phyloP scores from a whole-genome alignment of 2,888 invertebrate genomes.

The Conops quadrifasciatus region DNA sequence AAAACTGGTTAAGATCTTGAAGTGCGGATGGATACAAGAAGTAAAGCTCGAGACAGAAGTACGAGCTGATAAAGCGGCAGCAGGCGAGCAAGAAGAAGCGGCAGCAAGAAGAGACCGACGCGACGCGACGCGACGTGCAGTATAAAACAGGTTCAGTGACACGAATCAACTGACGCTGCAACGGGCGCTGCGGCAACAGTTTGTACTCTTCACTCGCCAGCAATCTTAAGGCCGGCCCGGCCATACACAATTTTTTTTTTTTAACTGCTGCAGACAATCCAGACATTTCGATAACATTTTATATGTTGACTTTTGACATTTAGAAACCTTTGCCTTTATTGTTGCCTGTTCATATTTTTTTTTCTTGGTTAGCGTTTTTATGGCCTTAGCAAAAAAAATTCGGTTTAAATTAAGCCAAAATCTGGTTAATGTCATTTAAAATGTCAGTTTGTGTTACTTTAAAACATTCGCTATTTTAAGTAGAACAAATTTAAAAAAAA shows the following conservation, averaged over 20 bases:
- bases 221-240: conserved; percentile 9
- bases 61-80: too few relatives aligned
- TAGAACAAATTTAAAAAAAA: too few relatives aligned
- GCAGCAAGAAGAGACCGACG: neutral
- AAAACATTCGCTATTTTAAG: too few relatives aligned
- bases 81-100: neutral
- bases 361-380: too few relatives aligned
- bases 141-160: conserved; percentile 31
- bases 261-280: too few relatives aligned
- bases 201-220: neutral
- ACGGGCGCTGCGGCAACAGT: neutral
- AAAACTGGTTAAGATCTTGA: conserved; percentile 23
- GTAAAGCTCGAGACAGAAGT: neutral
- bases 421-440: too few relatives aligned
- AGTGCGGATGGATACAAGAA: conserved; percentile 8
- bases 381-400: neutral
- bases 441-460: too few relatives aligned
- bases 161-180: conserved; percentile 16
- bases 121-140: neutral
- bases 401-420: neutral
- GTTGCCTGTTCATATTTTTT: neutral
- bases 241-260: neutral
- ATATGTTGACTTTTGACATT: neutral
- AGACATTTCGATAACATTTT: neutral
- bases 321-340: neutral